These are phyloP conservation scores for Trissoscelio sp. DNA, from an alignment of 2,888 invertebrate genomes.

Conservation along the genomic window DNA sequence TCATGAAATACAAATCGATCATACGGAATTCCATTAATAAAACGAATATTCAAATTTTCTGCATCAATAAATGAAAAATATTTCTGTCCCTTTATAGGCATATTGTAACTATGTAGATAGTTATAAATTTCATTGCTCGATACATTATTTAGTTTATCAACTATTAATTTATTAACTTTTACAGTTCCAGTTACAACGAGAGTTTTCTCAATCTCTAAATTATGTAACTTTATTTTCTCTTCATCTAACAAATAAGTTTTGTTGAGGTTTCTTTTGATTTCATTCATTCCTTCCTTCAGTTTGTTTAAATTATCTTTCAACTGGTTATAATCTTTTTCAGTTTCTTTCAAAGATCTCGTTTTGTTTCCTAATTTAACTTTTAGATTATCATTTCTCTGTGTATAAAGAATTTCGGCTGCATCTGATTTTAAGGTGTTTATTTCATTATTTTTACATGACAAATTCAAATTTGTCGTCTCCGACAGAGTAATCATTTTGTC, in stretches of 20 bases:
- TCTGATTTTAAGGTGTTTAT: constrained; percentile 71
- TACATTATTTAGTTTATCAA: constrained; percentile 77
- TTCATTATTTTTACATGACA: constrained; percentile 65
- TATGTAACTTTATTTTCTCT: constrained; percentile 42
- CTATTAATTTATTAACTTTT: constrained; percentile 74
- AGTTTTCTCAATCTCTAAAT: constrained; percentile 77
- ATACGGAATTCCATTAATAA: constrained; percentile 78
- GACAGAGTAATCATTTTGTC: constrained; percentile 69
- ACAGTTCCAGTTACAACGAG: constrained; percentile 77
- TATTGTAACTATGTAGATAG: constrained; percentile 72
- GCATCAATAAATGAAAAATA: constrained; percentile 73
- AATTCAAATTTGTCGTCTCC: constrained; percentile 62
- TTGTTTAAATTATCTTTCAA: too few species aligned
- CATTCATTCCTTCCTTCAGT: constrained; percentile 7
- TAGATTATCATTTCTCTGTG: background rate
- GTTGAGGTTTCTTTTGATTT: constrained; percentile 66
- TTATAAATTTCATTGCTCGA: constrained; percentile 75
- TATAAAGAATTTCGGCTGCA: background rate
- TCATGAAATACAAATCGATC: constrained; percentile 76
- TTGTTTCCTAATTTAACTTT: constrained; percentile 66
- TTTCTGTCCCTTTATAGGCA: constrained; percentile 69
- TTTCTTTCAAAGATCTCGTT: too few species aligned
- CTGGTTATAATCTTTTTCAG: too few species aligned
- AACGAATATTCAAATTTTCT: constrained; percentile 73
- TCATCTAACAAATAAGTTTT: constrained; percentile 59